Conservation (phyloP, 2,797 vertebrate genomes). For the Cetoscarus ocellatus region DNA sequence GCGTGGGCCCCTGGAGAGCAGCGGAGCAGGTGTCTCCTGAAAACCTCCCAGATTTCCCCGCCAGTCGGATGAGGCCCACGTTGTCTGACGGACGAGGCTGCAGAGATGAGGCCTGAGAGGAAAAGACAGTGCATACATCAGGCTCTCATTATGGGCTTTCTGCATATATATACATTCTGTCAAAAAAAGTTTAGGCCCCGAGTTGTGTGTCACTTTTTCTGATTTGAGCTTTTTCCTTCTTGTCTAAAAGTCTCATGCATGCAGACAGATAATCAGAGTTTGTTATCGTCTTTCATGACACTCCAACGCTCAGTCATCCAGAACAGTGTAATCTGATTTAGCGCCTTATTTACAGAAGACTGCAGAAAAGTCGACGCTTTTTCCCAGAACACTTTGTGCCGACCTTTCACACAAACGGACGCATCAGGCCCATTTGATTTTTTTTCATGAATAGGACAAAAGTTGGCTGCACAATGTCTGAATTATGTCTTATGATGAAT, state of each 20-base stretch:
- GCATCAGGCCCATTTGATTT: no score
- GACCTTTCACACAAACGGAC: no score
- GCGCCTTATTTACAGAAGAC: constrained; percentile 41
- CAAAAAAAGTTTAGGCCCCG: constrained; percentile 54
- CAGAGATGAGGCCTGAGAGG: constrained; percentile 24
- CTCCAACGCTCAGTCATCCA: constrained; percentile 44
- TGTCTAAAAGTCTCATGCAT: constrained; percentile 28
- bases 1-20: constrained; percentile 32
- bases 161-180: constrained; percentile 59
- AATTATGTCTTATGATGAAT: no score
- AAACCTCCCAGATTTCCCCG: constrained; percentile 58
- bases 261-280: constrained; percentile 48
- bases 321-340: constrained; percentile 48
- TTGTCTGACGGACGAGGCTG: constrained; percentile 42
- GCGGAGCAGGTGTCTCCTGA: constrained; percentile 64
- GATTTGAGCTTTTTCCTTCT: constrained; percentile 55
- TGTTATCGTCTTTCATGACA: constrained; percentile 44
- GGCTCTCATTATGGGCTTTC: constrained; percentile 68
- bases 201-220: constrained; percentile 67
- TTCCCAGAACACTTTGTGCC: constrained; percentile 28
- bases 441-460: no score
- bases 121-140: constrained; percentile 55
- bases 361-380: constrained; percentile 29
- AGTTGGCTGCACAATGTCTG: no score
- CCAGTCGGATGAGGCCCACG: constrained; percentile 54